phyloP scores from a whole-genome alignment of 2,797 vertebrate species.

The Cheirogaleus major region DNA sequence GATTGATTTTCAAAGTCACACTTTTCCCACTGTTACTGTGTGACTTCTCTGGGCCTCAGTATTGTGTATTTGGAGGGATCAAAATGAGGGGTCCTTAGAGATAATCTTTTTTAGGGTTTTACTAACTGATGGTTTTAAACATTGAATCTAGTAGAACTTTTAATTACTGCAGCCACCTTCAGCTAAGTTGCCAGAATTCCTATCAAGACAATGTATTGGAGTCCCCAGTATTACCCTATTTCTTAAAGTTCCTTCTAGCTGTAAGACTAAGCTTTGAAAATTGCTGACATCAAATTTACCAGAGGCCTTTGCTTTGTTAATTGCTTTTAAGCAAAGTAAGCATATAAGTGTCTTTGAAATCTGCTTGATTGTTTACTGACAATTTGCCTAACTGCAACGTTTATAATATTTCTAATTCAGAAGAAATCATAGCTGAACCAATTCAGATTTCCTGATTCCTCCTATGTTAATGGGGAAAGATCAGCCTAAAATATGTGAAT shows the following conservation, averaged over 20 bases:
- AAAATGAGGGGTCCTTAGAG: not conserved
- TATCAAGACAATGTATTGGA: not conserved
- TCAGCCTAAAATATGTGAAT: constrained; percentile 21
- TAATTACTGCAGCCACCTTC: not conserved
- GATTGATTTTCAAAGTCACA: not conserved
- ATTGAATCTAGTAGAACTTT: not conserved
- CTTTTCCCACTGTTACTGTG: not conserved
- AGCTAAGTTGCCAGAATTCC: not conserved
- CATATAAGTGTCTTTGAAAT: not conserved
- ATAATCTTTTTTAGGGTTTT: not conserved
- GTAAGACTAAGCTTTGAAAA: constrained; percentile 27
- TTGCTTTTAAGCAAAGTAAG: not conserved
- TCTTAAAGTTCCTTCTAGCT: not conserved
- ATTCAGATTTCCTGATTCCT: constrained; percentile 1
- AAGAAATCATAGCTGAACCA: constrained; percentile 5
- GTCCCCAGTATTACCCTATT: not conserved
- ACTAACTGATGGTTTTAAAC: not conserved
- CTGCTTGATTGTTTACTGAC: not conserved
- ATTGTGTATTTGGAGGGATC: not conserved
- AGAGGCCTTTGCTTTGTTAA: not conserved
- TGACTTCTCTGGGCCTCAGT: not conserved
- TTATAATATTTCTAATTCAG: not conserved
- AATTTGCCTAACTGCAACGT: not conserved
- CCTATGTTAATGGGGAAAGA: not conserved
- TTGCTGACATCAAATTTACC: not conserved